Base-by-base conservation (phyloP, 2,888 invertebrate species). In the Pegoplata infirma region DNA sequence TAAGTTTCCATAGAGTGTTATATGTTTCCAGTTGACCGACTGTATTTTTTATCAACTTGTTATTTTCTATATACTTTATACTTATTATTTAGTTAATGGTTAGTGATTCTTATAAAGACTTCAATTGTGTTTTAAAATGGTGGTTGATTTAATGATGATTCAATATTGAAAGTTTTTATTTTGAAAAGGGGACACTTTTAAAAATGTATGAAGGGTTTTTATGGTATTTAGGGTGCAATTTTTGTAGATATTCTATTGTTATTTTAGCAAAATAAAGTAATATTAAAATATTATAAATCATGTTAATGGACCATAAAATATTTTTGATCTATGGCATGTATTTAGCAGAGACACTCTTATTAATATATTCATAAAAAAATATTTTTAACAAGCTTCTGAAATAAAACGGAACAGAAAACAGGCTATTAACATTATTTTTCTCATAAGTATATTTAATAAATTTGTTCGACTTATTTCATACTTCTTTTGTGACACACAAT, bases 91-190 rank as follows among this genome's bases (percentile, higher is more conserved):
- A 40, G 63, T 8, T 64, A 46, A 56, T 58, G 47, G 21, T 36
- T 63, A 51, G 49, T 72, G 53, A 23, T 49, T 61, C 40, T 49
- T 44, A 16, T 28, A 58, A 46, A 51, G 49, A 44, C 46, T 36
- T 68, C 19, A 28, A 28, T 75, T 28, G 36, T 51, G 47, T 23
- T 47, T 36, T 36, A 28, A 46, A 69, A 76, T 76, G 69, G 76
- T 76, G 76, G 76, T 76, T 76, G 69, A 53, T 76, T 76, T 51
- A 76, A 76, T 69, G 51, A 64, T 69, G 44, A 69, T 76, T 69
- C 63, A 69, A 64, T 69, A 53, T 69, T 56, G n/a, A 23, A 61
- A 44, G n/a, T n/a, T 14, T 58, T 64, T 58, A 59, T 21, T 49
- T 7, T 1, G 19, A 1, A 4, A 36, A 59, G 56, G 63, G 68